A percentile compares a stretch with the other conserved stretches of the same genome.
Conservation (phyloP, 30 jellyfish, hydroid and myxozoan genomes). For the Clytia hemisphaerica region DNA sequence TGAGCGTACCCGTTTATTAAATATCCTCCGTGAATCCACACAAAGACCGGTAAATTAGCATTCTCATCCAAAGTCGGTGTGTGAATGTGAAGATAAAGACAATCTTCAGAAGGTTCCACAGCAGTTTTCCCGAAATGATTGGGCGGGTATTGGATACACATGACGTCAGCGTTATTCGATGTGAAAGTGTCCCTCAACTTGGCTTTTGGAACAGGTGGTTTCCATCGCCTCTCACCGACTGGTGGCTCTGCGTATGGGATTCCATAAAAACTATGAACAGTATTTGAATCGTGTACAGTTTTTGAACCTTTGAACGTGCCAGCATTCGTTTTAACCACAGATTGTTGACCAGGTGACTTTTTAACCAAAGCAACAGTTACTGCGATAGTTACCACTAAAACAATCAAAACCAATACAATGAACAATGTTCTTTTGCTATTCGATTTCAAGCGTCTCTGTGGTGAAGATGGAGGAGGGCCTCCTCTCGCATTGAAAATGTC, state of each 20-base stretch:
- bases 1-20: conserved; percentile 21
- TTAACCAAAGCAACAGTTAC: not conserved
- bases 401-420: not conserved
- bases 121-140: conserved; percentile 8
- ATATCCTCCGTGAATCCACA: conserved; percentile 70
- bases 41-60: conserved; percentile 23
- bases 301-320: not conserved
- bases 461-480: not conserved
- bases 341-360: not conserved
- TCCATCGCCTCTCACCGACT: conserved; percentile 42
- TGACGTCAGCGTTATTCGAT: conserved; percentile 17
- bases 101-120: conserved; percentile 29
- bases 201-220: conserved; percentile 37
- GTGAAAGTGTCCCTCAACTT: conserved; percentile 23
- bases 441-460: not conserved
- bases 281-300: no score
- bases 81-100: conserved; percentile 18
- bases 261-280: conserved; percentile 38
- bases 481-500: conserved; percentile 12
- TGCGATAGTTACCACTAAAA: not conserved
- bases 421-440: no score
- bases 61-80: conserved; percentile 1
- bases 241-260: conserved; percentile 68
- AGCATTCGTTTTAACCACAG: not conserved
- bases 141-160: conserved; percentile 14